Evolutionary conservation across 1,140 invertebrate species (phyloP).

Genomic region (Liolophura sinensis): DNA sequence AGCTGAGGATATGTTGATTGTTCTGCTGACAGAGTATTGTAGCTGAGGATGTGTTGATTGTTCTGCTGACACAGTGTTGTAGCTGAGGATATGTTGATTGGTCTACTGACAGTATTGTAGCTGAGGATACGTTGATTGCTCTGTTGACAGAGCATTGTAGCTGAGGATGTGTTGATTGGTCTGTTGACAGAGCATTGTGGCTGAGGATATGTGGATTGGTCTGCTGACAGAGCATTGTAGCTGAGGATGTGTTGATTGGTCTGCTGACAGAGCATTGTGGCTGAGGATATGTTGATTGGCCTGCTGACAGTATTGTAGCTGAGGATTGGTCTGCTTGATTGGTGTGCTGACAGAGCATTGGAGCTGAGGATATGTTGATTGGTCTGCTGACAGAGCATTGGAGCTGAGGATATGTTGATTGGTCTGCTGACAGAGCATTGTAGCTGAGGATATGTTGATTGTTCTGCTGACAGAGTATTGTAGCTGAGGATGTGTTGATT

Average conservation of each 20-base stretch:
- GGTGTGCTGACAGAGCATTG: slow-evolving; percentile 31
- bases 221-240: slow-evolving; percentile 33
- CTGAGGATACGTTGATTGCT: slow-evolving; percentile 36
- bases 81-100: slow-evolving; percentile 34
- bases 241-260: slow-evolving; percentile 36
- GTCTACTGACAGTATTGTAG: slow-evolving; percentile 37
- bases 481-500: slow-evolving; percentile 37
- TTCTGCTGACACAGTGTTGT: slow-evolving; percentile 34
- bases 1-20: slow-evolving; percentile 36
- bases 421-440: slow-evolving; percentile 31
- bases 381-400: slow-evolving; percentile 31
- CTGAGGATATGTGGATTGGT: slow-evolving; percentile 35
- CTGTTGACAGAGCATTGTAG: slow-evolving; percentile 33
- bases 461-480: slow-evolving; percentile 32
- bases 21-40: slow-evolving; percentile 34
- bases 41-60: slow-evolving; percentile 35
- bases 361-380: slow-evolving; percentile 37
- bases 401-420: slow-evolving; percentile 37
- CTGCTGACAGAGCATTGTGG: slow-evolving; percentile 33
- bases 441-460: slow-evolving; percentile 37
- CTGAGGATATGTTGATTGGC: slow-evolving; percentile 37
- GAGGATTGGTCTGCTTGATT: too few species aligned
- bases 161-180: slow-evolving; percentile 36
- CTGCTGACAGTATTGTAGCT: slow-evolving; percentile 31
- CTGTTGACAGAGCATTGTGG: slow-evolving; percentile 33